Evolutionary conservation across 2,797 vertebrate species (phyloP), one percentile per base, ranked within the genome.

Genomic region (Sebastes cheni): DNA sequence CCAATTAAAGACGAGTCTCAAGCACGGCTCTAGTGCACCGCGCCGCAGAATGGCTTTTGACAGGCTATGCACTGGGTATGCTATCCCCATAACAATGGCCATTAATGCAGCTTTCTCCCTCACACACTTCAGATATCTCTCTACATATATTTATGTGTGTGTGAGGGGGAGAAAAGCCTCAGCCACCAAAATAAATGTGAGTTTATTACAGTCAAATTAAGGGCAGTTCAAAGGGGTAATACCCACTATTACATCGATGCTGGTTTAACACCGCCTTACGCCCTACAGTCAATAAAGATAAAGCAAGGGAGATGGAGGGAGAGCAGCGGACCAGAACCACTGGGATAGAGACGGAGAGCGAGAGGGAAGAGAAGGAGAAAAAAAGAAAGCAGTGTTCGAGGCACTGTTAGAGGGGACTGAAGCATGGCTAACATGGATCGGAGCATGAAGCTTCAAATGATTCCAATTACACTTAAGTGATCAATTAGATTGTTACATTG

Each of bases 151-250:
- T 46, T 64, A 69, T 67, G 54, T 59, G 32, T 23, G 56, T 11
- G 20, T 14, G 12, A 5, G 4, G 5, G 5, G 23, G 12, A 23
- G 5, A 36, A 62, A 80, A 73, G 60, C 65, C 50, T 62, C 77
- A 42, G 81, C 66, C 80, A 77, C 66, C 65, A 74, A 90, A 89
- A 90, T 84, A 91, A 88, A 92, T 91, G 92, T 78, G 88, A 93
- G 89, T 93, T 95, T 93, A 95, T 95, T 92, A 92, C 87, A 87
- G 85, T 91, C 73, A 91, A 91, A 95, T 93, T 92, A 94, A 91
- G 86, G 91, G 85, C 67, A 75, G 95, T 94, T 95, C 93, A 93
- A 85, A 88, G 93, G 93, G 91, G 91, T 94, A 93, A 95, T 93
- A 92, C 90, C 87, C 84, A 76, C 93, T 91, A 94, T 95, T 92